A percentile compares a stretch with the other conserved stretches of the same genome.
Conservation (phyloP, 2,113 vertebrate genomes). For the Trinectes maculatus region DNA sequence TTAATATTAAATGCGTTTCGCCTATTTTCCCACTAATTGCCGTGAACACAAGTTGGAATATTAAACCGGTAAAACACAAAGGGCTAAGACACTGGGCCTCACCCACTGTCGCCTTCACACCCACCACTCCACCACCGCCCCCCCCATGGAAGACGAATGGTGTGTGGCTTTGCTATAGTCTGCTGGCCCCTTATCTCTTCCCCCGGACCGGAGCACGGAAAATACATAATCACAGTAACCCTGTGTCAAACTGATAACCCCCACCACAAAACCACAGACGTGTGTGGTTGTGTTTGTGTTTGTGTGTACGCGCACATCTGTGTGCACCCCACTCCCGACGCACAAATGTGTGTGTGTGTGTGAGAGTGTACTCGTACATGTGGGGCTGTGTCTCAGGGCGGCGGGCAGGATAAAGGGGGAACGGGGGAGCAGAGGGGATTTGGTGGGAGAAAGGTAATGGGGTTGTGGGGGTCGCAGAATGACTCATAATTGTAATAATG, state of each 20-base stretch:
- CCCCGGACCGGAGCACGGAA: constrained; percentile 64
- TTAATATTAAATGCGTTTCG: neutral
- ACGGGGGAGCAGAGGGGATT: constrained; percentile 50
- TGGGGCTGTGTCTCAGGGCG: constrained; percentile 60
- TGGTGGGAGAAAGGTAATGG: constrained; percentile 73
- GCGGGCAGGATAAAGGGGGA: constrained; percentile 53
- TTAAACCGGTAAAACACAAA: constrained; percentile 11
- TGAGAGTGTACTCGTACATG: constrained; percentile 23
- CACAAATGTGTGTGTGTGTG: constrained; percentile 40
- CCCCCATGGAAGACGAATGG: constrained; percentile 37
- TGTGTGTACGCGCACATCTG: constrained; percentile 20
- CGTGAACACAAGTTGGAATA: neutral
- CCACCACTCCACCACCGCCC: constrained; percentile 16
- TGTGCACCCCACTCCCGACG: constrained; percentile 24
- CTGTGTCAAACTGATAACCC: constrained; percentile 79
- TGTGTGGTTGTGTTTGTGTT: no score
- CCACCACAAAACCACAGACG: constrained; percentile 50
- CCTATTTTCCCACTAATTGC: neutral
- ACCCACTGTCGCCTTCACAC: constrained; percentile 32
- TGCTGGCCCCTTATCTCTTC: constrained; percentile 62
- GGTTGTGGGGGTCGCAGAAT: constrained; percentile 69
- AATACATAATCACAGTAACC: constrained; percentile 76
- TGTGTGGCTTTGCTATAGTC: constrained; percentile 63
- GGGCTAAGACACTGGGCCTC: constrained; percentile 34
- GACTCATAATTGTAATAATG: constrained; percentile 70